Percentiles rank a stretch among this genome's conserved stretches.
Conservation (phyloP, 1,140 invertebrate genomes). For the Neodiprion fabricii region DNA sequence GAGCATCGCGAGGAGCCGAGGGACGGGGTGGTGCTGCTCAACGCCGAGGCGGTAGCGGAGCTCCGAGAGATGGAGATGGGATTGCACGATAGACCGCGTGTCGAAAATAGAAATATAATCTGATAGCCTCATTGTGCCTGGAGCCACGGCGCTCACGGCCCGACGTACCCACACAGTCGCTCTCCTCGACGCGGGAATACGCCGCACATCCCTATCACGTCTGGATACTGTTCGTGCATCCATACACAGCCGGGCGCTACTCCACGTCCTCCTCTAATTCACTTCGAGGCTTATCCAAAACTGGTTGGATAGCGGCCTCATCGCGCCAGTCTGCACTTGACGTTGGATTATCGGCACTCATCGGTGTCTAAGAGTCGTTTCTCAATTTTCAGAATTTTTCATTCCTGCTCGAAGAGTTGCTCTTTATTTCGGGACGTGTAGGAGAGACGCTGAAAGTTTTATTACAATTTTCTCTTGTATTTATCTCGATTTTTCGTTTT, state of each 20-base stretch:
- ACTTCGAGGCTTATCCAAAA: constrained; percentile 10
- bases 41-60: neutral
- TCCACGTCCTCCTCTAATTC: constrained; percentile 27
- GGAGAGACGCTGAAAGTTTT: too few species aligned
- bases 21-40: too few species aligned
- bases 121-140: constrained; percentile 61
- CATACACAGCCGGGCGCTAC: neutral
- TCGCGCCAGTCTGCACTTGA: neutral
- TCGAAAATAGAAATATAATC: constrained; percentile 64
- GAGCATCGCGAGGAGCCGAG: too few species aligned
- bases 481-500: too few species aligned
- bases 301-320: neutral
- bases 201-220: neutral
- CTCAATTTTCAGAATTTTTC: neutral
- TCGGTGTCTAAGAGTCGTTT: constrained; percentile 13
- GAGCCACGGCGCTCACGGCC: constrained; percentile 46
- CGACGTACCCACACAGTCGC: constrained; percentile 26
- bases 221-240: neutral
- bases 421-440: too few species aligned
- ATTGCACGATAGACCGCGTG: constrained; percentile 58
- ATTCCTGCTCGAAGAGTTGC: constrained; percentile 1
- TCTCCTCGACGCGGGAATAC: neutral
- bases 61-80: constrained; percentile 41
- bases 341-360: neutral
- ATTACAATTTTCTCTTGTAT: too few species aligned